Conservation (phyloP, 2,797 vertebrate genomes). For the Neosilurus mollespiculum region DNA sequence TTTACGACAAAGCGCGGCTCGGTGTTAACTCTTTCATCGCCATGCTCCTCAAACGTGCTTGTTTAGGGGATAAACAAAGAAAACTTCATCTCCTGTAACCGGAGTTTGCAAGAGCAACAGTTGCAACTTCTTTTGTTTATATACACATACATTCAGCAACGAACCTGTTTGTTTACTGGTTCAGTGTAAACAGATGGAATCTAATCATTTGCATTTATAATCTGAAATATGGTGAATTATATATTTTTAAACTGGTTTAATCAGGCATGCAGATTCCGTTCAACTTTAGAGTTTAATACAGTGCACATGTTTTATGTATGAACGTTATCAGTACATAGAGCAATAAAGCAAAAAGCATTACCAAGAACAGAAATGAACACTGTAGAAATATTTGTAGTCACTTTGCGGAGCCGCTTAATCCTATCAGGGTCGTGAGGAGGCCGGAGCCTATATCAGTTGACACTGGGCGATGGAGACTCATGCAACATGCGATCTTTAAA, state of each 20-base stretch:
- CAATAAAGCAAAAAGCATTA: too few species aligned
- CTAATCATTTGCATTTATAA: neutral
- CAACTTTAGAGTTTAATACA: neutral
- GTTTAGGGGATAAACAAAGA: neutral
- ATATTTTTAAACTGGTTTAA: neutral
- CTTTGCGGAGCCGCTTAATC: too few species aligned
- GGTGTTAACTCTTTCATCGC: constrained; percentile 57
- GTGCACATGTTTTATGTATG: too few species aligned
- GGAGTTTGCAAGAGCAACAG: neutral
- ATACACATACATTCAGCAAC: neutral
- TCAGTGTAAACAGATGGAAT: neutral
- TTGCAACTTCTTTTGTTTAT: neutral
- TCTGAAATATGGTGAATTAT: neutral
- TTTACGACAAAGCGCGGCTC: neutral
- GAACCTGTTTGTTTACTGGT: neutral
- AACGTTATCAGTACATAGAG: too few species aligned
- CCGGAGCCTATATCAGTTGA: too few species aligned
- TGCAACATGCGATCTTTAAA: too few species aligned
- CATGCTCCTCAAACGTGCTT: neutral
- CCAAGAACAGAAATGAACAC: too few species aligned
- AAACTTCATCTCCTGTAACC: neutral
- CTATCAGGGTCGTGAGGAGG: too few species aligned
- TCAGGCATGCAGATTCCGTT: neutral
- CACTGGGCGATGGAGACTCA: too few species aligned
- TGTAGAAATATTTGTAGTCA: too few species aligned